Base-by-base conservation (phyloP, 1,140 invertebrate genomes). In the Ladona fulva region DNA sequence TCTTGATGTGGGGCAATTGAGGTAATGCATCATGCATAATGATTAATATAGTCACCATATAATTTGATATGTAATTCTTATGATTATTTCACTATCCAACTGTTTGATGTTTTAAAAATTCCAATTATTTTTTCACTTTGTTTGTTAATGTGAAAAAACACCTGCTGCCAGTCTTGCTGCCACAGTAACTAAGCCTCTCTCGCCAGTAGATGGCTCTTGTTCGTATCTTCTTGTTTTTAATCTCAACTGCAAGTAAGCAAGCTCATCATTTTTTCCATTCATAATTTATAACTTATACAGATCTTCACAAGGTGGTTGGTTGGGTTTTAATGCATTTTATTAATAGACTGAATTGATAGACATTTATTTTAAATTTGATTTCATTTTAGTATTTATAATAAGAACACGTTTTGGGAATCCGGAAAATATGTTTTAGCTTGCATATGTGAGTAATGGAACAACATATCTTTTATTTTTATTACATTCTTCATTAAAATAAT, bases 101-200 rank as follows among this genome's bases (percentile, higher is more conserved):
- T 66, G 52, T 19, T 19, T 66, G 52, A 19, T 66, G n/a, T 66
- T 12, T 16, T 3, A 6, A 3, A 66, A 16, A 66, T 5, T 66
- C n/a, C 52, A 19, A 19, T 66, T 66, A 22, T 19, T 66, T n/a
- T n/a, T 66, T 19, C 52, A 66, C 52, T 66, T 12, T 66, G 52
- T 66, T 66, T 66, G 52, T 66, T 66, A 12, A 66, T 66, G 52
- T 66, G 52, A 66, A 66, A 66, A 66, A 66, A 66, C 52, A 66
- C 52, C 52, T 66, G 52, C 52, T 66, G 52, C 52, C 52, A 66
- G 52, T 66, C 52, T 66, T 66, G 52, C 52, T 66, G 52, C 52
- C 52, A 66, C 52, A 66, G 52, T 66, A 66, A 66, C 52, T 19
- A 22, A 19, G 52, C 52, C 52, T 66, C 52, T 66, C 52, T 66